Conservation (phyloP, 2,113 vertebrate genomes). For the Agelaius phoeniceus region DNA sequence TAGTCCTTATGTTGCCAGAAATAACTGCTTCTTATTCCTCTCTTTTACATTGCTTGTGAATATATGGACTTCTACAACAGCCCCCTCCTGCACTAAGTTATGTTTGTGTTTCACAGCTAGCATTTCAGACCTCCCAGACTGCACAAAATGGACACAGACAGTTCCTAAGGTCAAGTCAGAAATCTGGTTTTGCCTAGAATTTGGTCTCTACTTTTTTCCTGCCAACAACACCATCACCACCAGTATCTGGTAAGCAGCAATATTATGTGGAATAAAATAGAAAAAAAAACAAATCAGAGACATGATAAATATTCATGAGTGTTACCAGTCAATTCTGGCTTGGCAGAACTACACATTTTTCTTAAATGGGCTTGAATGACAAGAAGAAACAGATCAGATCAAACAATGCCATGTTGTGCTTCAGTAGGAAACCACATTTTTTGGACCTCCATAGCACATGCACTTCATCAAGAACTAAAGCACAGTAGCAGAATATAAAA, state of each 20-base stretch:
- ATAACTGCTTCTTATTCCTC: neutral
- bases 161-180: neutral
- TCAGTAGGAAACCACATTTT: neutral
- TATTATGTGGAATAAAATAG: neutral
- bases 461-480: neutral
- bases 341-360: neutral
- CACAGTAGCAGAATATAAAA: neutral
- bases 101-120: neutral
- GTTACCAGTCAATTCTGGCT: neutral
- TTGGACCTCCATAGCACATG: neutral
- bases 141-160: neutral
- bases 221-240: neutral
- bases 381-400: neutral
- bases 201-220: neutral
- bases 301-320: slow-evolving; percentile 24
- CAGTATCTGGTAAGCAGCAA: neutral
- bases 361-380: neutral
- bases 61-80: neutral
- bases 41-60: neutral
- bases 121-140: neutral
- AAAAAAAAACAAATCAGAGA: neutral
- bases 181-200: neutral
- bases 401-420: neutral
- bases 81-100: neutral
- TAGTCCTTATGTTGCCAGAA: neutral